A percentile compares a stretch with the other conserved stretches of the same genome.
phyloP scores from a whole-genome alignment of 1,140 invertebrate species.

The Scaptomyza hsui region DNA sequence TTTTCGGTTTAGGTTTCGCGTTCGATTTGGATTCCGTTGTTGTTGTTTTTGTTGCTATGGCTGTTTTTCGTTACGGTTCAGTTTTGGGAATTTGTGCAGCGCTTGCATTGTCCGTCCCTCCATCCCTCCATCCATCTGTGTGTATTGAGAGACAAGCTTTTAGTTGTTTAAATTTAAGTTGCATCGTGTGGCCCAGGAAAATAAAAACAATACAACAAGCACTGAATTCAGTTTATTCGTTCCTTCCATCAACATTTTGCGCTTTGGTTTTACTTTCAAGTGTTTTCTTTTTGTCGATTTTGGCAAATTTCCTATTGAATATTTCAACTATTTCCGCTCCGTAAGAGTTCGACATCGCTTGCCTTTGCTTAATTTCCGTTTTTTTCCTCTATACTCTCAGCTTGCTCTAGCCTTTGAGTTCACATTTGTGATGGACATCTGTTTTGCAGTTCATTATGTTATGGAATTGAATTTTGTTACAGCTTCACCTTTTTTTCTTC shows the following conservation, averaged over 20 bases:
- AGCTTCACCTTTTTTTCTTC: conserved; percentile 30
- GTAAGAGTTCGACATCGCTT: conserved; percentile 33
- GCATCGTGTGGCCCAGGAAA: conserved; percentile 23
- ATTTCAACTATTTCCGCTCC: conserved; percentile 60
- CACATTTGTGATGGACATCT: conserved; percentile 60
- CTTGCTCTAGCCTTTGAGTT: conserved; percentile 3
- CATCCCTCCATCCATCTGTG: not conserved
- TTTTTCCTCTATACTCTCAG: conserved; percentile 35
- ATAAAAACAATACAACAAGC: conserved; percentile 8
- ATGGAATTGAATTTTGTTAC: conserved; percentile 69
- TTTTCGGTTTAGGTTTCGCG: conserved; percentile 48
- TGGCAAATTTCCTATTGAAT: conserved; percentile 54
- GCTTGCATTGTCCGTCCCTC: conserved; percentile 34
- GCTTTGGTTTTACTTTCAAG: conserved; percentile 7
- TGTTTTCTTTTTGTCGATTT: conserved; percentile 9
- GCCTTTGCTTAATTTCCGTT: conserved; percentile 72
- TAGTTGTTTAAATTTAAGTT: conserved; percentile 80
- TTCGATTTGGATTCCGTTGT: conserved; percentile 44
- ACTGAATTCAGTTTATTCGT: not conserved
- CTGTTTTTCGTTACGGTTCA: conserved; percentile 17
- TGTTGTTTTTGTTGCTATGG: no score
- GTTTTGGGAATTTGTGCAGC: conserved; percentile 32
- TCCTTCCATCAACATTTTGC: conserved; percentile 5
- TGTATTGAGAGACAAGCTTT: conserved; percentile 42
- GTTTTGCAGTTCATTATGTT: conserved; percentile 76